Percentiles rank a stretch among this genome's conserved stretches.
phyloP scores from a whole-genome alignment of 2,113 vertebrate genomes.

The Cephalopterus ornatus region DNA sequence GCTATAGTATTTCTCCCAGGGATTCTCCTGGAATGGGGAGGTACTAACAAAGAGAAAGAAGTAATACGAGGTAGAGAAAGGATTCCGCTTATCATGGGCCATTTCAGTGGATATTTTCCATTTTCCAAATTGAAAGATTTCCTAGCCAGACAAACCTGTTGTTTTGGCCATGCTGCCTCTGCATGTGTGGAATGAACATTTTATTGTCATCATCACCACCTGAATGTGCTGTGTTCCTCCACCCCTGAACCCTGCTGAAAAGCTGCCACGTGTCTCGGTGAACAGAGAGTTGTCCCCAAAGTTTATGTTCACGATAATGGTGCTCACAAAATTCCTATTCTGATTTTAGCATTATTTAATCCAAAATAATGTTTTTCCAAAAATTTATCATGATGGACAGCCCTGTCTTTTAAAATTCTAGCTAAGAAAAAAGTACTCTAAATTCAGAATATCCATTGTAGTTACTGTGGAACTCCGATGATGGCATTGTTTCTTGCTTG shows the following conservation, averaged over 20 bases:
- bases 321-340: neutral
- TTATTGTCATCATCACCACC: neutral
- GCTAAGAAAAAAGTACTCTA: neutral
- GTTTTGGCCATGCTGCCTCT: neutral
- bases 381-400: fast-evolving
- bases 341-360: neutral
- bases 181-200: neutral
- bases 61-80: neutral
- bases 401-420: neutral
- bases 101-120: neutral
- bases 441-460: neutral
- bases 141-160: neutral
- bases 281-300: neutral
- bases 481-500: neutral
- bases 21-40: neutral
- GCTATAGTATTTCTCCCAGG: neutral
- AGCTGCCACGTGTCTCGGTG: fast-evolving
- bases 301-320: fast-evolving
- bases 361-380: neutral
- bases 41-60: neutral
- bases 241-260: neutral
- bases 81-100: fast-evolving
- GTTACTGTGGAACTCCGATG: neutral
- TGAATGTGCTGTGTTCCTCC: neutral
- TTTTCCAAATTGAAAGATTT: neutral